These are phyloP conservation scores for Brachycybe producta DNA, from an alignment of 2,888 invertebrate genomes.

Conservation along the genomic window DNA sequence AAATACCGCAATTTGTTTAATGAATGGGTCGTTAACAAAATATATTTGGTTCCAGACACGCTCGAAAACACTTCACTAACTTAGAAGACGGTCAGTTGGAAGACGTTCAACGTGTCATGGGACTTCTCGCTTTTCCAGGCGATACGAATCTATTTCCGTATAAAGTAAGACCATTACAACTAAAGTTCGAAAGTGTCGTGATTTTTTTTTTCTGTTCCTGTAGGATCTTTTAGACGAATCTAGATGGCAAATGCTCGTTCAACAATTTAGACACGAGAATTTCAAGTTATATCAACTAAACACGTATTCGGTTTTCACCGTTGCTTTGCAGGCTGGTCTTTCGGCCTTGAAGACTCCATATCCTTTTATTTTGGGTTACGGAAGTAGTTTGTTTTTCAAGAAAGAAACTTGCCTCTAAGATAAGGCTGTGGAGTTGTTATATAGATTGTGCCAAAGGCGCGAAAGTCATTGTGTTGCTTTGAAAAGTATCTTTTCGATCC, in stretches of 20 bases:
- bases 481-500: too few species aligned
- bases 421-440: too few species aligned
- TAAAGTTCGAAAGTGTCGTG: not conserved
- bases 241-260: slow-evolving; percentile 72
- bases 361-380: slow-evolving; percentile 32
- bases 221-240: slow-evolving; percentile 44
- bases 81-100: slow-evolving; percentile 74
- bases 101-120: slow-evolving; percentile 90
- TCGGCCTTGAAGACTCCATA: slow-evolving; percentile 85
- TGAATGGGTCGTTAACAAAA: not conserved
- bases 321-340: slow-evolving; percentile 80
- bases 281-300: slow-evolving; percentile 87
- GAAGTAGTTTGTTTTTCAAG: slow-evolving; percentile 34
- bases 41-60: slow-evolving; percentile 47
- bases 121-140: slow-evolving; percentile 80
- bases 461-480: too few species aligned
- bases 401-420: too few species aligned
- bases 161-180: slow-evolving; percentile 17
- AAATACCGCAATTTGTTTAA: not conserved
- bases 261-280: slow-evolving; percentile 87
- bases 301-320: slow-evolving; percentile 78
- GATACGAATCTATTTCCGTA: slow-evolving; percentile 47
- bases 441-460: too few species aligned
- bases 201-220: slow-evolving; percentile 14
- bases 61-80: slow-evolving; percentile 77